Conservation (phyloP, 2,888 invertebrate genomes). For the Tetramorium bicarinatum region DNA sequence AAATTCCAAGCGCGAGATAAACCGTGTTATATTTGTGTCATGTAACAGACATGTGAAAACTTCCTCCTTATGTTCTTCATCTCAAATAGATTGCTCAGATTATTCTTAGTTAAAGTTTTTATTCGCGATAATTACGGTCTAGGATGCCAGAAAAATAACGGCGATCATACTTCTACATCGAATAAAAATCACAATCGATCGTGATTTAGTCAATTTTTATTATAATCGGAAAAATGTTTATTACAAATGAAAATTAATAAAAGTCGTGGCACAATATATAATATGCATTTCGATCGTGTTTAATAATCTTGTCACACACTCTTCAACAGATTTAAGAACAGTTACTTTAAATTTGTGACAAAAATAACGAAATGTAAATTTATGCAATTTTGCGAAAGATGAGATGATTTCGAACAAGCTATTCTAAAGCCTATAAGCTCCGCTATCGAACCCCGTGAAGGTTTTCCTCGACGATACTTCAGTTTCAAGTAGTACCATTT, state of each 20-base stretch:
- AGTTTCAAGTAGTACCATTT: not conserved
- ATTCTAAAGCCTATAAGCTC: not conserved
- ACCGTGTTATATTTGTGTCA: not conserved
- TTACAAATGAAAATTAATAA: constrained; percentile 15
- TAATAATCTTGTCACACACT: not conserved
- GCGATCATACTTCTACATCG: not conserved
- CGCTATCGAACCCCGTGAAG: not conserved
- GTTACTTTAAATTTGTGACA: not conserved
- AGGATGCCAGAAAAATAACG: not conserved
- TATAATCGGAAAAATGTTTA: not conserved
- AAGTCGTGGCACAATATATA: not conserved
- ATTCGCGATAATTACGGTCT: not conserved
- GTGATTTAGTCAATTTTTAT: not conserved
- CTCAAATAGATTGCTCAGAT: not conserved
- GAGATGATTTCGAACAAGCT: not conserved
- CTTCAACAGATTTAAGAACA: not conserved
- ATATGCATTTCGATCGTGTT: not conserved
- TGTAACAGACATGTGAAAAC: not conserved
- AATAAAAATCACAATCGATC: not conserved
- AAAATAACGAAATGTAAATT: constrained; percentile 2
- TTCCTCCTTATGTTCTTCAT: not conserved
- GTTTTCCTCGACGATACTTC: not conserved
- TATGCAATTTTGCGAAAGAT: not conserved
- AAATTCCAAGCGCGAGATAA: not conserved
- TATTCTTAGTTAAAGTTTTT: not conserved